phyloP scores from a whole-genome alignment of 2,888 invertebrate genomes.

The Leptarthrus brevirostris region DNA sequence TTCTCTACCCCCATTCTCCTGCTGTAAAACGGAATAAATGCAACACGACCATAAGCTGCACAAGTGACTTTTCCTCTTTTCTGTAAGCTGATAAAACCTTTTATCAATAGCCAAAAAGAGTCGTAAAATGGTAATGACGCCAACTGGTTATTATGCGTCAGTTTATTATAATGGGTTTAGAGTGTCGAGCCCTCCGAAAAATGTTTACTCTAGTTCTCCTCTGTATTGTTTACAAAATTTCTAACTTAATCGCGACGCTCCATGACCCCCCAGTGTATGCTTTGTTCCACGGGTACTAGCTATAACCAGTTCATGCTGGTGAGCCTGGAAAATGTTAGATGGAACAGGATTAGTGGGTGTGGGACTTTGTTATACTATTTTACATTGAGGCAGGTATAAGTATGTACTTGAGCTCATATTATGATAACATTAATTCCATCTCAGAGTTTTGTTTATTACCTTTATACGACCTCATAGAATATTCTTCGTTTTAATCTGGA shows the following conservation, averaged over 20 bases:
- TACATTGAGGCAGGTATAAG: not conserved
- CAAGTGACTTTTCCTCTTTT: not conserved
- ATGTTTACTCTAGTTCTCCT: not conserved
- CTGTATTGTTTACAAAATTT: not conserved
- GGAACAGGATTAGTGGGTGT: not conserved
- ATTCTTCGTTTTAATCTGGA: not conserved
- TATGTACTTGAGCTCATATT: not conserved
- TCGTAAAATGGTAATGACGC: not conserved
- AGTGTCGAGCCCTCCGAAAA: not conserved
- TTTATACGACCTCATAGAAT: not conserved
- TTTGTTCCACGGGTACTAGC: too few species aligned
- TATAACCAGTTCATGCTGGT: too few species aligned
- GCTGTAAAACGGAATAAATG: not conserved
- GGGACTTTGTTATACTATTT: not conserved
- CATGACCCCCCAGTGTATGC: too few species aligned
- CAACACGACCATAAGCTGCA: not conserved
- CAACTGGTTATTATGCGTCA: not conserved
- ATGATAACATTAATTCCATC: constrained; percentile 2
- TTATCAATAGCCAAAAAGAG: not conserved
- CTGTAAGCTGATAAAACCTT: not conserved
- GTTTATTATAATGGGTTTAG: not conserved
- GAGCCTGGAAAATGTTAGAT: not conserved
- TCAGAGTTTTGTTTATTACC: not conserved
- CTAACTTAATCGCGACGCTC: not conserved
- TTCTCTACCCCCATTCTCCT: too few species aligned